Evolutionary conservation across 2,888 invertebrate species (phyloP), one percentile per base, ranked within the genome.

Genomic region (Himalopsyche kuldschensis): DNA sequence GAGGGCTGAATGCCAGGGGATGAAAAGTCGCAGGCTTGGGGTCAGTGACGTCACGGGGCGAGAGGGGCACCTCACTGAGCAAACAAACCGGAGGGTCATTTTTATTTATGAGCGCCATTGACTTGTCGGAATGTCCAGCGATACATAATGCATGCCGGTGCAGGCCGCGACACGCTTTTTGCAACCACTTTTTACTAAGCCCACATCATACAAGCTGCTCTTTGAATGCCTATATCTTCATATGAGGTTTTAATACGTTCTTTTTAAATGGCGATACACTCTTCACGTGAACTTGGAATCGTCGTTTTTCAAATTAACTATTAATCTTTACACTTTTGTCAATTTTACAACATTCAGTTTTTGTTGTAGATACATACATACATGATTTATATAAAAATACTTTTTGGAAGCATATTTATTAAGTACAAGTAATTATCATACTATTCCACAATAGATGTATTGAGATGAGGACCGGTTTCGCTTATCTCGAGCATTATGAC

Each of bases 81-180:
- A 84, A 81, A 84, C 84, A 83, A 79, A 82, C 81, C 76, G 79
- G 82, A 82, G 84, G 86, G 86, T 84, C 84, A 84, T 86, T 84
- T 86, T 84, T 86, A 86, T 86, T 86, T 86, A 86, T 86, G 86
- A 86, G 86, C 82, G 46, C 82, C 85, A 85, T 85, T 85, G 84
- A 81, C 84, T 82, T 80, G 81, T 63, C 81, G 80, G 84, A 85
- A 84, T 85, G 84, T 82, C 83, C 82, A 78, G 78, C 78, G 83
- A 84, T 84, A 83, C 80, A 83, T 84, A 83, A 85, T 85, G 84
- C 81, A 85, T 85, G 78, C 78, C 78, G 63, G 80, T 78, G 84
- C 80, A 81, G 82, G 27, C 69, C 30, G 11, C 27, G 69, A 27
- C 69, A 1, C 69, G 27, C 24, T 69, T 27, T 69, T 69, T 27